phyloP scores from a whole-genome alignment of 2,888 invertebrate genomes.

The Pristionchus fissidentatus region DNA sequence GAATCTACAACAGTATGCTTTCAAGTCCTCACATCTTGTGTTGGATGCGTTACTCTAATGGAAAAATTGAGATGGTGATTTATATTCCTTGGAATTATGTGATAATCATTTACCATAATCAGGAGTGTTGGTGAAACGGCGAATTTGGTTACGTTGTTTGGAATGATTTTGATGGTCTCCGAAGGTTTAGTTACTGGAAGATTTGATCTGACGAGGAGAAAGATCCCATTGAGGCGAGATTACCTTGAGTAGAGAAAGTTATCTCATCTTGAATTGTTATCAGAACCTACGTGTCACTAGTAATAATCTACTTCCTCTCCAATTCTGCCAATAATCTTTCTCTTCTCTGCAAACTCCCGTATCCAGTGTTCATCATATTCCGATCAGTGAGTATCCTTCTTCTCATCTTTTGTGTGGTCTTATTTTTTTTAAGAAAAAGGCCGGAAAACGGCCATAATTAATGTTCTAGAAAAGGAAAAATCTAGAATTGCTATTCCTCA shows the following conservation, averaged over 20 bases:
- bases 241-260: too few species aligned
- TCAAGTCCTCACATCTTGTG: constrained; percentile 26
- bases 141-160: constrained; percentile 33
- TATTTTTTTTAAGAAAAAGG: too few species aligned
- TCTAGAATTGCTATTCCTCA: too few species aligned
- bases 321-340: constrained; percentile 33
- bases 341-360: constrained; percentile 9
- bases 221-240: constrained; percentile 34
- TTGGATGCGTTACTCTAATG: constrained; percentile 42
- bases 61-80: constrained; percentile 42
- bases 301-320: constrained; percentile 30
- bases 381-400: constrained; percentile 84
- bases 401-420: background rate
- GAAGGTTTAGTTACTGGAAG: constrained; percentile 30
- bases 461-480: too few species aligned
- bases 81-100: background rate
- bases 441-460: too few species aligned
- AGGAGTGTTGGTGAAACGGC: constrained; percentile 43
- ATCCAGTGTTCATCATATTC: constrained; percentile 95
- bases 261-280: background rate
- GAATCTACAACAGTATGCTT: constrained; percentile 20
- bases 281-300: constrained; percentile 27
- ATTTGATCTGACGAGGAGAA: constrained; percentile 22
- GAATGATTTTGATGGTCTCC: constrained; percentile 44
- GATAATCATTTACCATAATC: background rate